A percentile compares a stretch with the other conserved stretches of the same genome.
Conservation (phyloP, 2,797 vertebrate genomes). For the Rhyacichthys aspro region DNA sequence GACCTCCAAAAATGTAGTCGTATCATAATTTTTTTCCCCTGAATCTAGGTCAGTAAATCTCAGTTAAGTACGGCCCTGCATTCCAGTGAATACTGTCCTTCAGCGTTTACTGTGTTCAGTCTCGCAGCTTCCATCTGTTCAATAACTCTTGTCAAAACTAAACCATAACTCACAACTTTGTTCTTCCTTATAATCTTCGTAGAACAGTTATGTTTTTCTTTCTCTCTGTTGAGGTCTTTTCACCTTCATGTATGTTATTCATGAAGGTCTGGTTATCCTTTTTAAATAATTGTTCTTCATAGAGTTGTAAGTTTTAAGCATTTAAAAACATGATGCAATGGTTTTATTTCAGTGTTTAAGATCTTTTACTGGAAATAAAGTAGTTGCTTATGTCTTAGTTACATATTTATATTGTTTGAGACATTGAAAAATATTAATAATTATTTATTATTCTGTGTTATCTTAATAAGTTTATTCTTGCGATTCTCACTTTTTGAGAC, state of each 20-base stretch:
- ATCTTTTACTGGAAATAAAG: too few relatives aligned
- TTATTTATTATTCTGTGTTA: too few relatives aligned
- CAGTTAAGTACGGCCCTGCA: slow-evolving; percentile 48
- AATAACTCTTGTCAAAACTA: slow-evolving; percentile 59
- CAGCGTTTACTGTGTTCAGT: slow-evolving; percentile 53
- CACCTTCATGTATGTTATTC: slow-evolving; percentile 3
- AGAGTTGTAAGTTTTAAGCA: too few relatives aligned
- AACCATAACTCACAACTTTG: slow-evolving; percentile 60
- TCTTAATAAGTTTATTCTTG: too few relatives aligned
- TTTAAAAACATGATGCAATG: too few relatives aligned
- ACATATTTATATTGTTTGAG: too few relatives aligned
- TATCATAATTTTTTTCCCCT: slow-evolving; percentile 31
- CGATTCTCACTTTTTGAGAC: too few relatives aligned
- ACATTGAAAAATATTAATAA: too few relatives aligned
- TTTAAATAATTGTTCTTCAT: too few relatives aligned
- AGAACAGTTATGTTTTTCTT: slow-evolving; percentile 22
- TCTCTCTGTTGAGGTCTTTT: slow-evolving; percentile 17
- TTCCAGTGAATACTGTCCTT: slow-evolving; percentile 61
- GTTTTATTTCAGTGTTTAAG: too few relatives aligned
- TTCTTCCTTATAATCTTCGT: slow-evolving; percentile 62
- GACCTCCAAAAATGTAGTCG: slow-evolving; percentile 21
- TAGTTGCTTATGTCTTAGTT: too few relatives aligned
- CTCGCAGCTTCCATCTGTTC: slow-evolving; percentile 64
- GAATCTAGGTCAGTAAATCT: slow-evolving; percentile 37
- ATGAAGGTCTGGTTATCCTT: too few relatives aligned